Evolutionary conservation across 2,797 vertebrate genomes (phyloP), one percentile per base, ranked within the genome.

Genomic region (Cuniculus paca): DNA sequence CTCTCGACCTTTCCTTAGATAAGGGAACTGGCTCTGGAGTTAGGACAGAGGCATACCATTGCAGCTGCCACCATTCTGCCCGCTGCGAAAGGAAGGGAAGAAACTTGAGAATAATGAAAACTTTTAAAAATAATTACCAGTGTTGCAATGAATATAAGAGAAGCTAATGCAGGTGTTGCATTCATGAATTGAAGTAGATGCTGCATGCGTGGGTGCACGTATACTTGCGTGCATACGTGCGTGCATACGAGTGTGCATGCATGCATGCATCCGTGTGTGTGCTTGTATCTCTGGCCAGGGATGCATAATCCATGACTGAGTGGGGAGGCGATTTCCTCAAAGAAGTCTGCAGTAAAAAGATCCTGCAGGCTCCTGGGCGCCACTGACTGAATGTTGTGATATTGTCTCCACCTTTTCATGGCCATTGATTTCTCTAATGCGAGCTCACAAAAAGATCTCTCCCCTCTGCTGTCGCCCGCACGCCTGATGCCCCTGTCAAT

Each of bases 261-360:
- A 28, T 31, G 28, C 11, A 5, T 8, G n/a, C n/a, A 8, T 68
- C 6, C 1, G 0, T 31, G 17, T 31, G 16, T 36, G n/a, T 19
- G 63, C 34, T 3, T 5, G 4, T 9, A 17, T 70, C 68, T 70
- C 68, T 39, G 68, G 9, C 20, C 68, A 24, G 68, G 68, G 36
- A 39, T 39, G 20, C 36, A 39, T 2, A n/a, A 39, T 22, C 7
- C 65, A 70, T n/a, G 11, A 22, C 17, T 2, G 8, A 4, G 65
- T 34, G 8, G n/a, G 4, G 20, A 70, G 65, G 65, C 19, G 6
- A 36, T 22, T 68, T 65, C n/a, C 6, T n/a, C 8, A 19, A 68
- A 36, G 65, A 68, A 68, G 65, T 68, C n/a, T 36, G 17, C 65
- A 36, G n/a, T 20, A 34, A 36, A 36, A 34, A 34, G 34, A 34